Base-by-base conservation (phyloP, 2,888 invertebrate species). In the Phorcus lineatus region DNA sequence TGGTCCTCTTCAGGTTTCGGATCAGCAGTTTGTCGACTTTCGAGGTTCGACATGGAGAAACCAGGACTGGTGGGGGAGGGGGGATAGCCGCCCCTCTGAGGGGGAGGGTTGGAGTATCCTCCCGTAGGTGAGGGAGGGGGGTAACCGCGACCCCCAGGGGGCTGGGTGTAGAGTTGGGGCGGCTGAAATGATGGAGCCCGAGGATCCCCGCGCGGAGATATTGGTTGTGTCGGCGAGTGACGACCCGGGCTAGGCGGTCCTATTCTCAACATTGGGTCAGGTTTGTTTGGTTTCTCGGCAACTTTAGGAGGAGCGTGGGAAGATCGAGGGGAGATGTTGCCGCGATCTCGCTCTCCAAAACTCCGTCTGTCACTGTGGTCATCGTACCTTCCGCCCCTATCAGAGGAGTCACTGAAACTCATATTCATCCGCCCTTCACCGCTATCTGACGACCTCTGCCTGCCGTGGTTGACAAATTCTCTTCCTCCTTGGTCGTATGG, bases 11-110 rank as follows among this genome's bases (percentile, higher is more conserved):
- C 57, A 1, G 47, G 52, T 16, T 78, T 80, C 0, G 31, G 74
- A 0, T 52, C 76, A n/a, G 22, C 55, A 19, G 74, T 74, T n/a
- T 36, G 28, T 36, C 75, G 77, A 77, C 88, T 90, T 79, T 91
- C 91, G 3, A 88, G 80, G 81, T 90, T 91, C 7, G 91, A 91
- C 11, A 86, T 86, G 11, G 90, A 90, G 77, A 84, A 90, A 0
- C 86, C 83, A 0, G 87, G 87, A 0, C 83, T 82, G 11, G n/a
- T 53, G 13, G 70, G 54, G 7, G 55, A 53, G 4, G 74, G 53
- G n/a, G 40, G 79, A 19, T 40, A 7, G 83, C 84, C 17, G 82
- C 82, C 19, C 74, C 70, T 24, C 77, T 77, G 54, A 75, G 62
- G 16, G 70, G 78, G 28, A 75, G 75, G 17, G 74, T 82, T n/a